A percentile compares a stretch with the other conserved stretches of the same genome.
Conservation (phyloP, 2,888 invertebrate species). For the Drosophila mimetica region DNA sequence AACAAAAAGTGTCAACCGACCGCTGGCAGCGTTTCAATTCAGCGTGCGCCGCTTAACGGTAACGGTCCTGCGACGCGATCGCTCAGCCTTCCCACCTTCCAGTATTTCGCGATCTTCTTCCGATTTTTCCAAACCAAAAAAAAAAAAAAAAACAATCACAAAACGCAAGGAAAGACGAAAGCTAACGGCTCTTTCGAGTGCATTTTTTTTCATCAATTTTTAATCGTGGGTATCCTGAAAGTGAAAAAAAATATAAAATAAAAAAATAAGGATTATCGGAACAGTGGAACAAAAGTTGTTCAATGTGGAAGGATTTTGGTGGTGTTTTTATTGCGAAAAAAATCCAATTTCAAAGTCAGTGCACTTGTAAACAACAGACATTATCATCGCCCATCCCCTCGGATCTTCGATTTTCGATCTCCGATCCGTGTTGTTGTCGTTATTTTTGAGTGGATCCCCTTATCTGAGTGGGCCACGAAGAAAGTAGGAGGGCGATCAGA, state of each 20-base stretch:
- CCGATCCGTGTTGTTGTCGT: conserved; percentile 11
- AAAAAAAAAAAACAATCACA: background rate
- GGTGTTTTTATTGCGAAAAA: background rate
- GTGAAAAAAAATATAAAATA: background rate
- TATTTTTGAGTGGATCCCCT: conserved; percentile 7
- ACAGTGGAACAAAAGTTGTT: background rate
- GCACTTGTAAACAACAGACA: conserved; percentile 15
- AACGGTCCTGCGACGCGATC: conserved; percentile 52
- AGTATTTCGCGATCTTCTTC: conserved; percentile 14
- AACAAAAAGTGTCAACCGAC: conserved; percentile 66
- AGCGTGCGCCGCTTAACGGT: conserved; percentile 74
- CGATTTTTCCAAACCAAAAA: too few relatives aligned
- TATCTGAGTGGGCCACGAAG: conserved; percentile 31
- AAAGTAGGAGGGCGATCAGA: conserved; percentile 2
- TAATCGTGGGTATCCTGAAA: conserved; percentile 25
- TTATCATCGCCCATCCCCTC: conserved; percentile 24
- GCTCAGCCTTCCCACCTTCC: conserved; percentile 9
- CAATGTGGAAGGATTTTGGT: background rate
- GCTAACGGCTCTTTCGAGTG: background rate
- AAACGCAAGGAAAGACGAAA: background rate
- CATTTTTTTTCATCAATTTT: conserved; percentile 13
- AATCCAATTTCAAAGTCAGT: background rate
- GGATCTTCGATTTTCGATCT: background rate
- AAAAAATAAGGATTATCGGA: background rate
- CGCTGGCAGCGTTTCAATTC: conserved; percentile 71